phyloP scores from a whole-genome alignment of 2,113 vertebrate species.

The Falcunculus frontatus region DNA sequence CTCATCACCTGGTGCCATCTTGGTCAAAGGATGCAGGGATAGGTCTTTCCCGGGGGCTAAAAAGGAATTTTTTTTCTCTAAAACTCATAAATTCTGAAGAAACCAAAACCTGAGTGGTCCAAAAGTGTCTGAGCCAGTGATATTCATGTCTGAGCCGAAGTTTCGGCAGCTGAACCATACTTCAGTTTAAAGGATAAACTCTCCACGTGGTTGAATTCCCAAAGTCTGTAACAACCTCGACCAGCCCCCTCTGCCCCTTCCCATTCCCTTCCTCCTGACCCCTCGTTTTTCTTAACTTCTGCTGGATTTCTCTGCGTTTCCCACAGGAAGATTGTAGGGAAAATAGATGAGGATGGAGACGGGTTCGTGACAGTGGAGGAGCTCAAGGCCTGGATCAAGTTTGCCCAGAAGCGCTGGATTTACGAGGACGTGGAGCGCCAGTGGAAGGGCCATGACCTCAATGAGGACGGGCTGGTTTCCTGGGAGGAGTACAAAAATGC shows the following conservation, averaged over 20 bases:
- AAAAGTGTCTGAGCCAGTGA: neutral
- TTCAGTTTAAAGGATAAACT: neutral
- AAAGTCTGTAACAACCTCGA: neutral
- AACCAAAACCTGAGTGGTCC: neutral
- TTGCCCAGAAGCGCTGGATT: slow-evolving; percentile 95
- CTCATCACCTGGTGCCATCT: rapidly evolving
- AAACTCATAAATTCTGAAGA: neutral
- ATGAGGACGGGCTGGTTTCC: slow-evolving; percentile 85
- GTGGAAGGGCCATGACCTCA: slow-evolving; percentile 96
- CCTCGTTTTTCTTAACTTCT: slow-evolving; percentile 1
- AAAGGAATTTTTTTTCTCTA: neutral
- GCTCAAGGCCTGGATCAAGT: slow-evolving; percentile 94
- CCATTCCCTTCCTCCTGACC: neutral
- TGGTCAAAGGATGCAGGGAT: rapidly evolving
- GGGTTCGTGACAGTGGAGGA: slow-evolving; percentile 91
- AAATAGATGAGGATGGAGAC: slow-evolving; percentile 93
- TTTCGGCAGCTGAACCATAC: neutral
- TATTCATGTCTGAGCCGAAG: neutral
- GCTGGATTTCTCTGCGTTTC: slow-evolving; percentile 64
- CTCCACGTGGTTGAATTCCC: neutral
- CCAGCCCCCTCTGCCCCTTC: neutral
- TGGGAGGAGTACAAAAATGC: slow-evolving; percentile 99
- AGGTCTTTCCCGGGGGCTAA: neutral
- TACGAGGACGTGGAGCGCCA: slow-evolving; percentile 95
- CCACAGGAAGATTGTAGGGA: slow-evolving; percentile 89